Evolutionary conservation across 2,888 invertebrate genomes (phyloP), one percentile per base, ranked within the genome.

Genomic region (Macrophya alboannulata): DNA sequence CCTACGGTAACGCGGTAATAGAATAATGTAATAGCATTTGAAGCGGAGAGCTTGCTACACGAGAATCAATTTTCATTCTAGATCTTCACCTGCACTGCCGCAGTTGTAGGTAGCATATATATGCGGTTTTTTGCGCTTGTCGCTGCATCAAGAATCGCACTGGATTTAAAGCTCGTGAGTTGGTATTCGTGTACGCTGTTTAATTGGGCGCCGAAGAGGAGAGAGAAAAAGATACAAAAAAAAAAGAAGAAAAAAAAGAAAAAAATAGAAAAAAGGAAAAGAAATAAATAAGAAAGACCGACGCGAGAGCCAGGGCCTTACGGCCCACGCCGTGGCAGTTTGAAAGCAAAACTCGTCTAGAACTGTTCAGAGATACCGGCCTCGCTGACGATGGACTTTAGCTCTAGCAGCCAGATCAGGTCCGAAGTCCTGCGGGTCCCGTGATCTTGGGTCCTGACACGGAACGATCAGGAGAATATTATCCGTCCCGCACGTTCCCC

Each of bases 271-370:
- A 37, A 62, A 9, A 40, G 10, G 55, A 31, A 43, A 21, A 74
- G 43, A 74, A 74, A 45, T 74, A 74, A 77, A 31, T 10, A 31
- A 71, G 68, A 83, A 71, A 37, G 45, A 37, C n/a, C n/a, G 21
- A 51, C 31, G 43, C 15, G 15, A 68, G 25, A 71, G 48, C 17
- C 25, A n/a, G 81, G 79, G 62, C 21, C 81, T 21, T 51, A 25
- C 81, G 59, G 31, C 81, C 81, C 81, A 81, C 81, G 83, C 68
- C 17, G 48, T 83, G 48, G 68, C 83, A 68, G 48, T 68, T 68
- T 43, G 48, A 83, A 83, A 68, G 71, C 83, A 83, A 71, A 83
- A 83, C 71, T 83, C 51, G 71, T 83, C 83, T 83, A 83, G 83
- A 83, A 83, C 83, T 48, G 68, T 45, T 82, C 21, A 37, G 68